Percentiles rank a stretch among this genome's conserved stretches.
Evolutionary conservation across 2,113 vertebrate genomes (phyloP).

Genomic region (Lichenostomus cassidix): DNA sequence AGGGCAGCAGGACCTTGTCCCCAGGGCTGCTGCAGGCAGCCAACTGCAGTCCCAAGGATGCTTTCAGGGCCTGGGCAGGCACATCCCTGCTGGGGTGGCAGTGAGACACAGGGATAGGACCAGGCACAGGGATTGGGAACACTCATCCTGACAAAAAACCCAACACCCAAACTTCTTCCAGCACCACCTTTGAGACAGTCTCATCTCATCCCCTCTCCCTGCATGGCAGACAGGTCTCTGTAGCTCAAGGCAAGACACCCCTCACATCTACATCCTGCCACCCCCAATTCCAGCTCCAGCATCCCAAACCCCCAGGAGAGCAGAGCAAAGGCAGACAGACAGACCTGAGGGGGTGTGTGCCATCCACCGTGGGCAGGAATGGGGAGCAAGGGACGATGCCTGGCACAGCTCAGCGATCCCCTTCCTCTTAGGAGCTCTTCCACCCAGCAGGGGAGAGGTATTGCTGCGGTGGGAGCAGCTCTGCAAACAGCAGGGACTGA

Average conservation of each 20-base stretch:
- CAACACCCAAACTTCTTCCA: background rate
- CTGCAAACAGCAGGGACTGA: background rate
- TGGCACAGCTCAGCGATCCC: fast-evolving
- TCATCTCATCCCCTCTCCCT: background rate
- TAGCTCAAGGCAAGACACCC: background rate
- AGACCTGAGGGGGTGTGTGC: background rate
- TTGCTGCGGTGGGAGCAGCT: fast-evolving
- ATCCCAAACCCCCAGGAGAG: background rate
- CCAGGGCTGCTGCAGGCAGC: background rate
- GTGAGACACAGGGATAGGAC: background rate
- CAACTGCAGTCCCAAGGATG: background rate
- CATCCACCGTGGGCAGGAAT: fast-evolving
- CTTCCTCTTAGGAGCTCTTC: background rate
- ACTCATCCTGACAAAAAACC: background rate
- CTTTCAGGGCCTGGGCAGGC: background rate
- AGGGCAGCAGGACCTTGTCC: background rate
- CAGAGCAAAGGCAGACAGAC: background rate
- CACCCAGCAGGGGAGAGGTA: background rate
- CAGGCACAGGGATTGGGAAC: background rate
- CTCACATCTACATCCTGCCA: background rate
- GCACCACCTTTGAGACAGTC: background rate
- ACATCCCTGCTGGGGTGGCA: background rate
- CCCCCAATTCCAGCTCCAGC: background rate
- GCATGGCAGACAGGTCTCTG: background rate
- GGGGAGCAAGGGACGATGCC: fast-evolving